Conservation (phyloP, 2,888 invertebrate genomes). For the Aphidius colemani region DNA sequence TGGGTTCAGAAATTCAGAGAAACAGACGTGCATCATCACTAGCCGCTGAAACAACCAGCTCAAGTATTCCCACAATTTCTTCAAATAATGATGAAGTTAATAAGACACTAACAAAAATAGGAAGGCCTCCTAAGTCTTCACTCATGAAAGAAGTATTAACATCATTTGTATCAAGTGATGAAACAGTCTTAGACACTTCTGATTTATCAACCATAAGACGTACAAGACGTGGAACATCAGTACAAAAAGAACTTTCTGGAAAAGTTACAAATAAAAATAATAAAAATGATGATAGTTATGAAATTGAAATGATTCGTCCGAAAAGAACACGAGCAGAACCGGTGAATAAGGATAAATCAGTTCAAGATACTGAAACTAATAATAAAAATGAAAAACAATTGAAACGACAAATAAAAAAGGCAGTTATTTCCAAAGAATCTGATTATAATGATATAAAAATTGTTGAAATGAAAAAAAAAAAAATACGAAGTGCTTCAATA, state of each 20-base stretch:
- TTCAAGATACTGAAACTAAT: constrained; percentile 9
- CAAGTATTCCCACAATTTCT: neutral
- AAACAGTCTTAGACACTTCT: constrained; percentile 6
- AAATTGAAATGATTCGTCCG: constrained; percentile 26
- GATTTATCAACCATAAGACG: constrained; percentile 38
- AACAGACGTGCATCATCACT: constrained; percentile 40
- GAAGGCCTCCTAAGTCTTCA: constrained; percentile 32
- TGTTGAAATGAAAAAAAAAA: neutral
- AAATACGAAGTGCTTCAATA: constrained; percentile 28
- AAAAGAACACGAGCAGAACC: constrained; percentile 28
- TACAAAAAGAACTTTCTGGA: constrained; percentile 38
- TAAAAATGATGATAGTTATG: constrained; percentile 24
- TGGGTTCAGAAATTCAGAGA: constrained; percentile 9
- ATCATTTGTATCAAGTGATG: constrained; percentile 24
- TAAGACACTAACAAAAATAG: constrained; percentile 6
- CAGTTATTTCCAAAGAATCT: constrained; percentile 16
- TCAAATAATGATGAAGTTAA: constrained; percentile 18
- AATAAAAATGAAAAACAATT: neutral
- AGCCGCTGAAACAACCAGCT: constrained; percentile 36
- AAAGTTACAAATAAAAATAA: constrained; percentile 27
- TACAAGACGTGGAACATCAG: constrained; percentile 41
- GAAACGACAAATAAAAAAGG: neutral
- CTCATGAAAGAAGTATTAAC: constrained; percentile 35
- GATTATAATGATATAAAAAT: constrained; percentile 13
- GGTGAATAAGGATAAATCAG: constrained; percentile 14